phyloP scores from a whole-genome alignment of 2,888 invertebrate genomes.

The Brenthis daphne region DNA sequence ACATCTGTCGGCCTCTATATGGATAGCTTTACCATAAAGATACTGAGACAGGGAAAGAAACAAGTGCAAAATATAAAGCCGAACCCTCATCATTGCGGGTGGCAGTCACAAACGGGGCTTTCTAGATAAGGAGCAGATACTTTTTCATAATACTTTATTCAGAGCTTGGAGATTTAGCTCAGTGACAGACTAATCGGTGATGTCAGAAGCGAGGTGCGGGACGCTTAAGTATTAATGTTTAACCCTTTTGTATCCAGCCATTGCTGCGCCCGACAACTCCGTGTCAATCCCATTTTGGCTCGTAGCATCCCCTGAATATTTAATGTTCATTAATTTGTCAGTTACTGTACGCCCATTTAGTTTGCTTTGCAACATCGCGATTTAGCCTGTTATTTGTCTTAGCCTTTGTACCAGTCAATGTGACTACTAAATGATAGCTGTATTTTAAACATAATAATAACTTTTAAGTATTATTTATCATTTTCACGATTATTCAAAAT shows the following conservation, averaged over 20 bases:
- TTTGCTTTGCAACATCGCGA: constrained; percentile 40
- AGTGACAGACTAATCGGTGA: constrained; percentile 78
- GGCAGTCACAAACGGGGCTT: constrained; percentile 54
- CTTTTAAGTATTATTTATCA: too few species aligned
- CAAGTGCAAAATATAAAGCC: constrained; percentile 48
- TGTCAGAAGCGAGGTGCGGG: constrained; percentile 72
- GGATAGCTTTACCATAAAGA: constrained; percentile 21
- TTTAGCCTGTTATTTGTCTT: constrained; percentile 38
- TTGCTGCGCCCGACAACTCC: constrained; percentile 65
- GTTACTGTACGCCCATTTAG: constrained; percentile 53
- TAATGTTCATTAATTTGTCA: constrained; percentile 78
- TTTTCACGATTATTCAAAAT: too few species aligned
- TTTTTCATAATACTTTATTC: constrained; percentile 82
- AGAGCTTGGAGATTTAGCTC: constrained; percentile 69
- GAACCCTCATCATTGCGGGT: constrained; percentile 73
- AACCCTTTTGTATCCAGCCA: constrained; percentile 72
- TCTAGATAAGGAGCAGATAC: constrained; percentile 70
- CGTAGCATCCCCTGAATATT: constrained; percentile 66
- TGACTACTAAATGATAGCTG: too few species aligned
- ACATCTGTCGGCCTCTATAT: constrained; percentile 24
- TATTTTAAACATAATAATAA: too few species aligned
- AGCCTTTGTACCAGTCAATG: constrained; percentile 23
- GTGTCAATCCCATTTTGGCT: constrained; percentile 66
- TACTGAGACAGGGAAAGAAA: constrained; percentile 41
- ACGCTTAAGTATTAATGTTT: constrained; percentile 75